Evolutionary conservation across 1,140 invertebrate species (phyloP), one percentile per base, ranked within the genome.

Genomic region (Olivierus martensii): DNA sequence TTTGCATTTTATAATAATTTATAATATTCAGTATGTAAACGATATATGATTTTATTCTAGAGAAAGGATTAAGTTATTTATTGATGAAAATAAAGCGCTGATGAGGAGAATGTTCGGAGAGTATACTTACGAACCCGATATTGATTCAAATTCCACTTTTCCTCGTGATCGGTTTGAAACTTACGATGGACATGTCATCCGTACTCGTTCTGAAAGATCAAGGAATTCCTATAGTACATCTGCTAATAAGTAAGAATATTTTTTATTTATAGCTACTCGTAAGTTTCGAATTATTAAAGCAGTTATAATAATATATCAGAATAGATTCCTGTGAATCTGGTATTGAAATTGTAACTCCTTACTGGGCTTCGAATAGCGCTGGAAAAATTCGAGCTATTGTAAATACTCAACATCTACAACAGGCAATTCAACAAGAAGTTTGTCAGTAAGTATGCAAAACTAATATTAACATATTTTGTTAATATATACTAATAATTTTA

Each of bases 371-470:
- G 3, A 93, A 92, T 67, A 89, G 85, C 9, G 85, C 84, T 2
- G 86, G 87, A 38, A 90, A 92, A 72, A 77, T 90, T 22, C 73
- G 87, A 19, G 88, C 88, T 1, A 86, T 93, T 51, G 88, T 93
- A 12, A 93, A 93, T 67, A 92, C 87, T 3, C 86, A 90, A 69
- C 87, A 92, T 67, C 89, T 93, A 61, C 87, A 92, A 64, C 89
- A 93, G 70, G 88, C 88, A 10, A 90, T 93, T 65, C 89, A 92
- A 67, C 88, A 92, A 68, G 89, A 92, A 79, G 82, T 90, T 54
- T 91, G 88, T 76, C 79, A 83, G 84, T 88, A 70, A 79, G 78
- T 75, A 43, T 9, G 2, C 4, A 28, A 28, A 28, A 28, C 4
- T 28, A 28, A 4, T 6, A 28, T 28, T 28, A 1, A 28, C 9